Evolutionary conservation across 37 sponge, comb jelly and placozoan species (phyloP).

Genomic region (Chondrosia reniformis): DNA sequence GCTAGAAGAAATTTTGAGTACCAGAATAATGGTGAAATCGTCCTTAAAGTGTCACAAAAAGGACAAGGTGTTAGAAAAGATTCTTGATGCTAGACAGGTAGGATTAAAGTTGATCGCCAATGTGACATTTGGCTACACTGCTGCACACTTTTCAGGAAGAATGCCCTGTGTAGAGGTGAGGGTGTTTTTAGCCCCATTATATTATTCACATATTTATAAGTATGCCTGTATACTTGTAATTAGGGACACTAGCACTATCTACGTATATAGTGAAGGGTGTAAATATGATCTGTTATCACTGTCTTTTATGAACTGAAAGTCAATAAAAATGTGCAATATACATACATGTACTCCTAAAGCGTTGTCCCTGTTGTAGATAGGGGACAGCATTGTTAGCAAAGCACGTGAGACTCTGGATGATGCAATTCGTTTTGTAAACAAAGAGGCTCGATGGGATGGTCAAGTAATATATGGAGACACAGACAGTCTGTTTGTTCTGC

Average conservation of each 20-base stretch:
- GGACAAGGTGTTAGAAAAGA: constrained; percentile 62
- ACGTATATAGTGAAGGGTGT: constrained; percentile 6
- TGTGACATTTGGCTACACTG: constrained; percentile 98
- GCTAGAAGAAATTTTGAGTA: constrained; percentile 90
- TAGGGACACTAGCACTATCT: too few relatives aligned
- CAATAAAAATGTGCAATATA: too few relatives aligned
- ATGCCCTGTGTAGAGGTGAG: constrained; percentile 98
- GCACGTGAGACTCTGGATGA: constrained; percentile 87
- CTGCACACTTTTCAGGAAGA: constrained; percentile 91
- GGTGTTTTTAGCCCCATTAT: too few relatives aligned
- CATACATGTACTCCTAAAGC: too few relatives aligned
- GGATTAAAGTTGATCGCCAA: constrained; percentile 93
- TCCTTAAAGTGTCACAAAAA: constrained; percentile 83
- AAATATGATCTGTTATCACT: background rate
- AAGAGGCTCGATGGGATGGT: constrained; percentile 76
- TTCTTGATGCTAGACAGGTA: constrained; percentile 87
- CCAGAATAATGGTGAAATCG: constrained; percentile 94
- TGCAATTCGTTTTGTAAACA: constrained; percentile 85
- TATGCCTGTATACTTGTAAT: background rate
- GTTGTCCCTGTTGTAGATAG: constrained; percentile 30
- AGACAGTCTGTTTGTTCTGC: constrained; percentile 87
- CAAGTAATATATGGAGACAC: constrained; percentile 97
- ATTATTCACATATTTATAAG: too few relatives aligned
- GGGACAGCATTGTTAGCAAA: constrained; percentile 91
- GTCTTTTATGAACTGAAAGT: too few relatives aligned